Percentiles rank a stretch among this genome's conserved stretches.
Conservation (phyloP, 2,797 vertebrate genomes). For the Gymnothorax reevesii region DNA sequence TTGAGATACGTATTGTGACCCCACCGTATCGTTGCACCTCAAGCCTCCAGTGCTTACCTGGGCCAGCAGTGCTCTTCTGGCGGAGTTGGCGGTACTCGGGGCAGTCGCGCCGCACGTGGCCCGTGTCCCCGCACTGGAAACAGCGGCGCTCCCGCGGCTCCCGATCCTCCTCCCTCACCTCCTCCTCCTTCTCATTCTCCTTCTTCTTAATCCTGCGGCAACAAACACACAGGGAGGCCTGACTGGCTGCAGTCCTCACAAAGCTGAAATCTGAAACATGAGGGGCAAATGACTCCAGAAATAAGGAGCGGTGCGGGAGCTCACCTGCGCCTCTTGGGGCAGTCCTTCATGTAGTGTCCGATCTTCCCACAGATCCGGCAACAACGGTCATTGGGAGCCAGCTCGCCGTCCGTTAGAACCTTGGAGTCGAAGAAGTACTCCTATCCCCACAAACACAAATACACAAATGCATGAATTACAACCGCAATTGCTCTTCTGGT, state of each 20-base stretch:
- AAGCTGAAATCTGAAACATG: neutral
- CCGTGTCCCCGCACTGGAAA: constrained; percentile 94
- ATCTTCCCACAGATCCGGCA: constrained; percentile 98
- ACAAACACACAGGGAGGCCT: neutral
- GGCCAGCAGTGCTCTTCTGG: constrained; percentile 73
- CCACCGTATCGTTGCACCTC: no score
- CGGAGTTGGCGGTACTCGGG: constrained; percentile 91
- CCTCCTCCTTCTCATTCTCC: constrained; percentile 92
- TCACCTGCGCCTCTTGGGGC: constrained; percentile 95
- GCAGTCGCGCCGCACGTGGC: constrained; percentile 93
- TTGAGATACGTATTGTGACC: no score
- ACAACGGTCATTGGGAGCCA: constrained; percentile 96
- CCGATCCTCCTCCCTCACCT: constrained; percentile 87
- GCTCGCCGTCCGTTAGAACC: constrained; percentile 92
- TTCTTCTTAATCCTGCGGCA: constrained; percentile 90
- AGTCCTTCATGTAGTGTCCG: constrained; percentile 99
- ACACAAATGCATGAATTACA: neutral
- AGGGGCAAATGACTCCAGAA: neutral
- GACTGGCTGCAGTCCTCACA: neutral
- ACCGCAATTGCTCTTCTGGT: neutral
- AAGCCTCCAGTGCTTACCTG: constrained; percentile 50
- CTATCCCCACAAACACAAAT: constrained; percentile 59
- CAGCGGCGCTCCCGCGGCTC: constrained; percentile 92
- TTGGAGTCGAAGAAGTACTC: constrained; percentile 98
- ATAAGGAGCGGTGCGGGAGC: constrained; percentile 20